Evolutionary conservation across 2,888 invertebrate genomes (phyloP).

Genomic region (Ennomos erosarius): DNA sequence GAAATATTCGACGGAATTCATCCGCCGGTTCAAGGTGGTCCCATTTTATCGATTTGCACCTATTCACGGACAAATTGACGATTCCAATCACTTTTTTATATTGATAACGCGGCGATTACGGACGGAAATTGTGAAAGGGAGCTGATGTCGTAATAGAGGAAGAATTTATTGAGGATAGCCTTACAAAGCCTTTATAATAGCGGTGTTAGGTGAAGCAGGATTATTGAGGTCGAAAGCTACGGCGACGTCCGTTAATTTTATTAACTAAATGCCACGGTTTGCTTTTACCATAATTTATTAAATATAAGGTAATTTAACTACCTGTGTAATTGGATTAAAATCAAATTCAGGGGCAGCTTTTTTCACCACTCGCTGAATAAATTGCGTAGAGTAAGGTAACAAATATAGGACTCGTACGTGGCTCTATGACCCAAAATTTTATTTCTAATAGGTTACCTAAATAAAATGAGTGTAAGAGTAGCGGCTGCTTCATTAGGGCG

Average conservation of each 20-base stretch:
- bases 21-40: conserved; percentile 62
- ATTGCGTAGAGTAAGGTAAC: no score
- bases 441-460: no score
- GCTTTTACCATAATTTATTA: conserved; percentile 12
- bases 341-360: no score
- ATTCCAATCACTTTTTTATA: conserved; percentile 48
- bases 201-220: conserved; percentile 36
- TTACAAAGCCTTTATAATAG: conserved; percentile 40
- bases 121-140: conserved; percentile 46
- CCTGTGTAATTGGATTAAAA: no score
- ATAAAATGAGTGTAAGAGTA: no score
- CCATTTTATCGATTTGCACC: conserved; percentile 65
- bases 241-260: conserved; percentile 36
- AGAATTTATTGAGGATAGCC: conserved; percentile 50
- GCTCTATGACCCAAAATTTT: no score
- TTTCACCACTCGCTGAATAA: no score
- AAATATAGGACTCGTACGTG: no score
- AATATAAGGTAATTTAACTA: neutral
- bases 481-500: no score
- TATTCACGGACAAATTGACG: conserved; percentile 60
- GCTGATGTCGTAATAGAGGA: conserved; percentile 48
- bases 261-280: conserved; percentile 14
- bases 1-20: conserved; percentile 73
- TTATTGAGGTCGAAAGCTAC: conserved; percentile 40
- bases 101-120: conserved; percentile 53